A percentile compares a stretch with the other conserved stretches of the same genome.
Conservation (phyloP, 2,888 invertebrate species). For the Chesias legatella region DNA sequence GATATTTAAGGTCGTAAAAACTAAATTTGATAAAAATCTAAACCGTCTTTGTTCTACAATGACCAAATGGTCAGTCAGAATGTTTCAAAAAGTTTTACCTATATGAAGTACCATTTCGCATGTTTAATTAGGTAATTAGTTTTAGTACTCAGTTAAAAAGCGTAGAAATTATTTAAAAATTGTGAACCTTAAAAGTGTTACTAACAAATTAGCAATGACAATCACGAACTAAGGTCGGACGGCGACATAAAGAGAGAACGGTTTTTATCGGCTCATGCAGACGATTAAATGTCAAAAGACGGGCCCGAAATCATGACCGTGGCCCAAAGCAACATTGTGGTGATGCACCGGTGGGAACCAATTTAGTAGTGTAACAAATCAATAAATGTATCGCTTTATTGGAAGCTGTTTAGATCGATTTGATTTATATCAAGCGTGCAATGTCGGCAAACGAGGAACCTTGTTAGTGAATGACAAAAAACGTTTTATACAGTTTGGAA, state of each 20-base stretch:
- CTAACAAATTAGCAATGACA: too few relatives aligned
- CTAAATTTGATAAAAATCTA: too few relatives aligned
- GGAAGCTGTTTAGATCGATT: conserved; percentile 77
- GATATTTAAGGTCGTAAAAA: too few relatives aligned
- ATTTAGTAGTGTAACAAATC: conserved; percentile 79
- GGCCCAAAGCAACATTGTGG: conserved; percentile 53
- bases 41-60: conserved; percentile 1
- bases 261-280: conserved; percentile 43
- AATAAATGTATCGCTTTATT: conserved; percentile 80
- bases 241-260: conserved; percentile 40
- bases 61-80: conserved; percentile 34
- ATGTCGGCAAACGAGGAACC: conserved; percentile 63
- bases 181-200: too few relatives aligned
- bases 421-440: conserved; percentile 72
- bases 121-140: too few relatives aligned
- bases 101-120: too few relatives aligned
- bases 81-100: too few relatives aligned
- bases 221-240: neutral
- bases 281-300: conserved; percentile 40
- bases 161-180: too few relatives aligned
- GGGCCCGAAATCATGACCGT: conserved; percentile 52
- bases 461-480: conserved; percentile 78
- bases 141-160: too few relatives aligned
- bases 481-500: conserved; percentile 18
- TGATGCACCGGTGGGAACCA: conserved; percentile 74